These are phyloP conservation scores for Coelogynopora nodosa DNA, from an alignment of 2,888 invertebrate species.

Conservation along the genomic window DNA sequence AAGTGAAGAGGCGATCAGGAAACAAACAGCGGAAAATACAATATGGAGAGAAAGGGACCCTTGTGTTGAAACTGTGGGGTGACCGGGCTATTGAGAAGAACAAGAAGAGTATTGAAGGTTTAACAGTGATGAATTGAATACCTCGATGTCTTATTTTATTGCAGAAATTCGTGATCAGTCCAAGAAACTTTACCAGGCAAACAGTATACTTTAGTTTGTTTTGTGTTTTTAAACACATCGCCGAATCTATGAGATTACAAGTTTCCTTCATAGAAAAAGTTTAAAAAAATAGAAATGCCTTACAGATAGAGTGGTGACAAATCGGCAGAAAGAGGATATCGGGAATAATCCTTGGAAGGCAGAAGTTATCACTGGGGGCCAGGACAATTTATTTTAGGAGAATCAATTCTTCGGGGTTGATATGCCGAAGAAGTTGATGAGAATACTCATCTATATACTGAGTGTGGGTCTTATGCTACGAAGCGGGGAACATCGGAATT, in stretches of 20 bases:
- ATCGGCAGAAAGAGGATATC: neutral
- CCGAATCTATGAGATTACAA: neutral
- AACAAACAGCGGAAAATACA: neutral
- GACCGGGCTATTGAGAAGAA: neutral
- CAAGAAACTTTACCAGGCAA: neutral
- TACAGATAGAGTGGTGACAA: neutral
- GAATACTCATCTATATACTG: conserved; percentile 1
- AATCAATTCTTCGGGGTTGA: neutral
- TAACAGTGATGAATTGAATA: neutral
- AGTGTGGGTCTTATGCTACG: neutral
- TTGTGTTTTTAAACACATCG: neutral
- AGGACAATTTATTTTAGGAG: neutral
- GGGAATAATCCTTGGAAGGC: neutral
- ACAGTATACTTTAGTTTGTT: conserved; percentile 18
- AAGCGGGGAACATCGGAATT: conserved; percentile 23
- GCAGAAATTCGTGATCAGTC: conserved; percentile 14
- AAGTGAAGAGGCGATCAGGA: conserved; percentile 18
- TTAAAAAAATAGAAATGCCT: conserved; percentile 13
- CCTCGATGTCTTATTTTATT: neutral
- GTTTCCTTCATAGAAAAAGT: neutral
- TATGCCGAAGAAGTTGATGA: neutral
- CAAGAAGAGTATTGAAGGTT: neutral
- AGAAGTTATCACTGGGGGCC: neutral
- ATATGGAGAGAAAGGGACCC: neutral
- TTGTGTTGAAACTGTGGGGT: conserved; percentile 10